These are phyloP conservation scores for Petrocephalus sullivani DNA, from an alignment of 2,797 vertebrate species.

Conservation along the genomic window DNA sequence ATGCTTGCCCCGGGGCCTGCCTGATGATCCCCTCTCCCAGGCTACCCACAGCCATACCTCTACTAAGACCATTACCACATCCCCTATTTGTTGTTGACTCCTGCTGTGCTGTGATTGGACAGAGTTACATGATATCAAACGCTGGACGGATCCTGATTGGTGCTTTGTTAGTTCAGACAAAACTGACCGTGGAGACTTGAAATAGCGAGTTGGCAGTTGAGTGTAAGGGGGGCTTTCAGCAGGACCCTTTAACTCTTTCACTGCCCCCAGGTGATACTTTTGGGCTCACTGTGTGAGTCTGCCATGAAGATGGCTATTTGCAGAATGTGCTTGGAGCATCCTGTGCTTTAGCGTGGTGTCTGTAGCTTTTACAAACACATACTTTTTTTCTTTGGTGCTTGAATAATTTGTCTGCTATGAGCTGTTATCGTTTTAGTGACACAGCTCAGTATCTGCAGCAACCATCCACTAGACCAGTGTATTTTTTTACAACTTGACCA, in stretches of 20 bases:
- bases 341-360: neutral
- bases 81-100: neutral
- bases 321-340: neutral
- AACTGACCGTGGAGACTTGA: neutral
- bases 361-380: neutral
- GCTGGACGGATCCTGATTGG: neutral
- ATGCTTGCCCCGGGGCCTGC: neutral
- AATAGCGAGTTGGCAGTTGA: neutral
- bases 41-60: neutral
- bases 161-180: neutral
- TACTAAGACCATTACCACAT: neutral
- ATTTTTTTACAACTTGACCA: neutral
- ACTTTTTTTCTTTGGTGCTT: neutral
- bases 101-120: neutral
- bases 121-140: neutral
- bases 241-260: neutral
- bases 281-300: neutral
- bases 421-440: neutral
- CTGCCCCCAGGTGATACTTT: neutral
- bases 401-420: neutral
- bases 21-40: neutral
- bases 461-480: neutral
- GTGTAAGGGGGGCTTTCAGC: neutral
- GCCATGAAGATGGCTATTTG: neutral
- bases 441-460: neutral